Conservation (phyloP, 1,140 invertebrate species). For the Tetragonula clypearis region DNA sequence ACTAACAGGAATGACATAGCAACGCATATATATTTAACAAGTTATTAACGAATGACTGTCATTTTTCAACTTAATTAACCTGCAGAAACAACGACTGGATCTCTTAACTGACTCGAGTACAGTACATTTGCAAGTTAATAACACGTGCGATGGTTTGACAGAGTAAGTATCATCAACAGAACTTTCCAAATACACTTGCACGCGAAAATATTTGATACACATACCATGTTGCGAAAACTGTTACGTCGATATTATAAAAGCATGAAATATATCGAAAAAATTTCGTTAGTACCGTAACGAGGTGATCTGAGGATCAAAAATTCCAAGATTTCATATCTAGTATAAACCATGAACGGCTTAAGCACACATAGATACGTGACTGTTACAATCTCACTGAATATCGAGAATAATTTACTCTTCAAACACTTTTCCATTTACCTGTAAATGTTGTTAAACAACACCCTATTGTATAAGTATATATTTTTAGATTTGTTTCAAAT, state of each 20-base stretch:
- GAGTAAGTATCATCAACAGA: not conserved
- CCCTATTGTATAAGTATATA: too few species aligned
- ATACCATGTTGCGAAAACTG: not conserved
- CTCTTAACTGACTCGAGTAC: not conserved
- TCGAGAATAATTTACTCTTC: not conserved
- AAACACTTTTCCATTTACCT: too few species aligned
- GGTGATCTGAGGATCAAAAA: not conserved
- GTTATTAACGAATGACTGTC: not conserved
- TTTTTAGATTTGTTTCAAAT: too few species aligned
- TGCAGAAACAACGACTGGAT: not conserved
- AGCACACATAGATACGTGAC: not conserved
- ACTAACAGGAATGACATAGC: not conserved
- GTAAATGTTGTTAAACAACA: too few species aligned
- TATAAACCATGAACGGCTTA: not conserved
- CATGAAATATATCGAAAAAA: too few species aligned
- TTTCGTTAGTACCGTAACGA: not conserved
- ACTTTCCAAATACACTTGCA: too few species aligned
- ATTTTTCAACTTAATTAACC: not conserved
- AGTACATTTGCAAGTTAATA: not conserved
- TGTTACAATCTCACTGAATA: not conserved
- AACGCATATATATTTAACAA: not conserved
- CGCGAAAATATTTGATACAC: too few species aligned
- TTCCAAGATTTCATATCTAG: not conserved
- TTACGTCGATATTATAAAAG: too few species aligned
- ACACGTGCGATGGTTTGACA: not conserved